phyloP scores from a whole-genome alignment of 2,113 vertebrate genomes.

The Alethe castanea region DNA sequence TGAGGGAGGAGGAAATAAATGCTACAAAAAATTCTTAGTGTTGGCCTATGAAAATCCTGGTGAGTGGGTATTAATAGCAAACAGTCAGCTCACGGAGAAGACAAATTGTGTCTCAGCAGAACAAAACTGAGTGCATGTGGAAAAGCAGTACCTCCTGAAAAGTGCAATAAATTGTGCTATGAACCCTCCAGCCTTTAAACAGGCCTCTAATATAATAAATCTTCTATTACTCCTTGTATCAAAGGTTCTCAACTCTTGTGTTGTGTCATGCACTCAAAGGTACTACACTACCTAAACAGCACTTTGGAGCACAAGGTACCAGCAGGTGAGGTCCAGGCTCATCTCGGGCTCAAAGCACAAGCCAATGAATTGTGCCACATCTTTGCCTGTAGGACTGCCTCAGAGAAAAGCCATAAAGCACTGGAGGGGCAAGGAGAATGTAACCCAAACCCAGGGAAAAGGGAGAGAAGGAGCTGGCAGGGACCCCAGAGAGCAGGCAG shows the following conservation, averaged over 20 bases:
- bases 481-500: background rate
- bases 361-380: background rate
- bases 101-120: conserved; percentile 5
- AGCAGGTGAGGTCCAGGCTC: background rate
- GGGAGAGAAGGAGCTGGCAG: background rate
- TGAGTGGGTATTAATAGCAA: background rate
- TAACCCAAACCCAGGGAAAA: background rate
- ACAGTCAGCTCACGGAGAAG: background rate
- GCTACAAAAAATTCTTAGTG: background rate
- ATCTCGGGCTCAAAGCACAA: background rate
- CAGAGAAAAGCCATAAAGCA: background rate
- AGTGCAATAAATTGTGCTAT: background rate
- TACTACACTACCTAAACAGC: background rate
- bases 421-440: background rate
- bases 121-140: background rate
- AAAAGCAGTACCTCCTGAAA: background rate
- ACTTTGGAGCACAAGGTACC: background rate
- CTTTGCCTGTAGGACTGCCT: background rate
- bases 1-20: background rate
- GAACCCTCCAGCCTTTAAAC: conserved; percentile 13
- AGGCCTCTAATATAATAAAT: background rate
- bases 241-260: background rate
- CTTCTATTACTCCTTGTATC: background rate
- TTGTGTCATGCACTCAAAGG: background rate
- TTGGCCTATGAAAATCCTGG: background rate